Evolutionary conservation across 2,888 invertebrate genomes (phyloP), one percentile per base, ranked within the genome.

Genomic region (Xestia xanthographa): DNA sequence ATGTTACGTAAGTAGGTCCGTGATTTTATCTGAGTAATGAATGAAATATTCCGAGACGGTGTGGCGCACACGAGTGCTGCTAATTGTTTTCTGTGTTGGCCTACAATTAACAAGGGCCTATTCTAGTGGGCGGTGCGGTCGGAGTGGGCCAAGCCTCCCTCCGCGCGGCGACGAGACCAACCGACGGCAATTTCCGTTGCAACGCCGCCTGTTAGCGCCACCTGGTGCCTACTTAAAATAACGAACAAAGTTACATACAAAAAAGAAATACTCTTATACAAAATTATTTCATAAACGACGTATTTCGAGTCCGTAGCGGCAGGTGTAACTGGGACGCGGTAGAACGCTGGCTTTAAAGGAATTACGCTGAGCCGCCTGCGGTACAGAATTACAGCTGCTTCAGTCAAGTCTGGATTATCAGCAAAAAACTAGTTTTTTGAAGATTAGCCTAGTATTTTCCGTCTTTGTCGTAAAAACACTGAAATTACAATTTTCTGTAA

Each of bases 101-200:
- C 88, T 90, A 92, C 92, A 93, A 93, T 93, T 93, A 94, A 92
- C 91, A 90, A 88, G 89, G 76, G 88, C 82, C 86, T 88, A 89
- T 84, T 86, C 80, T 75, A 86, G 88, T 86, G 89, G 90, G 91
- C 88, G 90, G 88, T 80, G 86, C 88, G 89, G 88, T 87, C 82
- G 79, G 77, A 78, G 80, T 87, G 72, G 83, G 89, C 91, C 91
- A 91, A 92, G 90, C 92, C 91, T 84, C 89, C 88, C 84, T 79
- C 72, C 66, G 67, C 79, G 67, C 75, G 80, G 78, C 79, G 87
- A 73, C 83, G 84, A 88, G 87, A 86, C 89, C 89, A 89, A 90
- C 91, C 92, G 92, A 90, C 91, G 91, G 92, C 92, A 95, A 95
- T 95, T 93, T 94, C 94, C 94, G 93, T 83, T 92, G 91, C 93